Evolutionary conservation across 2,888 invertebrate species (phyloP), one percentile per base, ranked within the genome.

Genomic region (Thysanoteuthis rhombus): DNA sequence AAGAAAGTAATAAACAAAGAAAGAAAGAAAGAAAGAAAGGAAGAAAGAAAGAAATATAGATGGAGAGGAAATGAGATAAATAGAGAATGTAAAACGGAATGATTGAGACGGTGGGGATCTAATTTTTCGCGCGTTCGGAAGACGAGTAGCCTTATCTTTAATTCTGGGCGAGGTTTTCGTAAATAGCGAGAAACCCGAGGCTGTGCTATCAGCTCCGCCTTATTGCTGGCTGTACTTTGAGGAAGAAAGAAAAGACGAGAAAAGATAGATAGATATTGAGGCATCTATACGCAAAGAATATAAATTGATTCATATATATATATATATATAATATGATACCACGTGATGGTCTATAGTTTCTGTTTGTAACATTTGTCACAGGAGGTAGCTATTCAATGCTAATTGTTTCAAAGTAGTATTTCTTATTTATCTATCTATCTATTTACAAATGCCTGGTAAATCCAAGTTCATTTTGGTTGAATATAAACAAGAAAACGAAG

Each of bases 151-250:
- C 75, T 75, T 75, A 75, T 75, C 75, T 75, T 0, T n/a, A 25
- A 75, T 75, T 75, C n/a, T 75, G 75, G 75, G 75, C n/a, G 75
- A 75, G 75, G 75, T 75, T 75, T 75, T 75, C 75, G 75, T 75
- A 75, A 75, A 75, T 75, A 75, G 75, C 75, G 75, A 12, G 75
- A 75, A 75, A 75, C n/a, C 75, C n/a, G 75, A 75, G 75, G 75
- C n/a, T 12, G 16, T 36, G 12, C 75, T 75, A 75, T 75, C 75
- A 36, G 75, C 75, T n/a, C n/a, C n/a, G 8, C 12, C n/a, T 36
- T 75, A 75, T n/a, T 75, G n/a, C 58, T 32, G 32, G 58, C 32
- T 58, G 28, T 32, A 32, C n/a, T 52, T 52, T 22, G 22, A 25
- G 22, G 22, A 6, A 22, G 25, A 25, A 52, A 25, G 28, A 19